Evolutionary conservation across 2,797 vertebrate species (phyloP).

Genomic region (Megaceryle alcyon): DNA sequence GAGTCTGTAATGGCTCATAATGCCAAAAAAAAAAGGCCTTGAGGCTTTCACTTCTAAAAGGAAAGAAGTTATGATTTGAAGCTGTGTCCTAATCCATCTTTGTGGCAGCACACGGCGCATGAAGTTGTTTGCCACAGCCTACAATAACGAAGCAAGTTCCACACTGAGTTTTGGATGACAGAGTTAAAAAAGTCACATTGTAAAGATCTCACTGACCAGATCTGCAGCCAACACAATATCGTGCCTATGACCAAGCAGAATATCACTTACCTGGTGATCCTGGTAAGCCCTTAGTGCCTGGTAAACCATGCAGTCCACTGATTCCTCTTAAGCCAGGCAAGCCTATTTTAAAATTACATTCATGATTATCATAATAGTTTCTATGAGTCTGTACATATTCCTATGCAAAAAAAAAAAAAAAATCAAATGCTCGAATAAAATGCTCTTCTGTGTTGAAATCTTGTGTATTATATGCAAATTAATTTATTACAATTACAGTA

Average conservation of each 20-base stretch:
- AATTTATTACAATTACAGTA: background rate
- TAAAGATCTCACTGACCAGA: background rate
- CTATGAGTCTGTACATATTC: background rate
- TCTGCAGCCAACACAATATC: background rate
- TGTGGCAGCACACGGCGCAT: background rate
- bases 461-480: background rate
- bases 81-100: background rate
- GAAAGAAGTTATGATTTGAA: background rate
- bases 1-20: background rate
- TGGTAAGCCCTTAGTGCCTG: conserved; percentile 86
- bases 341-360: conserved; percentile 79
- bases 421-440: background rate
- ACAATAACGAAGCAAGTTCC: background rate
- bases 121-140: background rate
- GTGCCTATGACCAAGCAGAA: background rate
- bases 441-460: background rate
- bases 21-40: background rate
- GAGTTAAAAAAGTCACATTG: background rate
- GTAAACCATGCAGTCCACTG: conserved; percentile 88
- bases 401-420: background rate
- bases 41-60: background rate
- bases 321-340: conserved; percentile 86
- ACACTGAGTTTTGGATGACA: background rate
- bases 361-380: background rate
- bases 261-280: conserved; percentile 86